phyloP scores from a whole-genome alignment of 2,888 invertebrate species.

The Drosophila melanosoma region DNA sequence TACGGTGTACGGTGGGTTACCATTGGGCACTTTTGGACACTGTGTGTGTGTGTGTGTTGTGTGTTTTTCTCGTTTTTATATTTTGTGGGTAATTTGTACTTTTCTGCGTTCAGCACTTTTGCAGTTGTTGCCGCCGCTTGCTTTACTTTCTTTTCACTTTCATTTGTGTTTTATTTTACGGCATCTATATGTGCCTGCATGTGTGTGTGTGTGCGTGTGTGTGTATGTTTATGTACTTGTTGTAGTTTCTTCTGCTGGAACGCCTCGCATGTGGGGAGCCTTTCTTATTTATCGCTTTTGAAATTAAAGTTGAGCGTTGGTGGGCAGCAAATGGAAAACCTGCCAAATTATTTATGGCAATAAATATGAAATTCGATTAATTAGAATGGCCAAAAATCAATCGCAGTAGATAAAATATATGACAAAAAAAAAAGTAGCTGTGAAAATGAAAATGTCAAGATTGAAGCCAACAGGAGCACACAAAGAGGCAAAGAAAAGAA shows the following conservation, averaged over 20 bases:
- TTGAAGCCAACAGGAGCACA: slow-evolving; percentile 11
- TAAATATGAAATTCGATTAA: slow-evolving; percentile 69
- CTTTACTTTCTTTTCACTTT: slow-evolving; percentile 79
- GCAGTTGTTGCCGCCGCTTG: slow-evolving; percentile 59
- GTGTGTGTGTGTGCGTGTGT: slow-evolving; percentile 8
- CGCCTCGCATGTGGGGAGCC: slow-evolving; percentile 42
- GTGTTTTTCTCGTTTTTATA: slow-evolving; percentile 57
- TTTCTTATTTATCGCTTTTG: slow-evolving; percentile 78
- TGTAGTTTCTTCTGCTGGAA: slow-evolving; percentile 57
- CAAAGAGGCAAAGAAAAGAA: slow-evolving; percentile 24
- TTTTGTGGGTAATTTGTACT: slow-evolving; percentile 82
- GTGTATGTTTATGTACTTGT: slow-evolving; percentile 45
- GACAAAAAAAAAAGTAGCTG: neutral
- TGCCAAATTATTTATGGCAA: slow-evolving; percentile 71
- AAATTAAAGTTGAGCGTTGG: slow-evolving; percentile 76
- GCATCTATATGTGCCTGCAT: slow-evolving; percentile 34
- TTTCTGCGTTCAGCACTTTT: slow-evolving; percentile 81
- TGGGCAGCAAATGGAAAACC: slow-evolving; percentile 26
- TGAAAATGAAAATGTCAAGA: slow-evolving; percentile 53
- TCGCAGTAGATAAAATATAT: slow-evolving; percentile 41
- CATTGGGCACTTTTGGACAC: slow-evolving; percentile 11
- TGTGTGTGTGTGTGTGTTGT: slow-evolving; percentile 11
- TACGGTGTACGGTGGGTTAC: slow-evolving; percentile 21
- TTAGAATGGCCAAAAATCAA: slow-evolving; percentile 49
- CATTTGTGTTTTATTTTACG: slow-evolving; percentile 74